phyloP scores from a whole-genome alignment of 2,113 vertebrate species.

The Takifugu bimaculatus region DNA sequence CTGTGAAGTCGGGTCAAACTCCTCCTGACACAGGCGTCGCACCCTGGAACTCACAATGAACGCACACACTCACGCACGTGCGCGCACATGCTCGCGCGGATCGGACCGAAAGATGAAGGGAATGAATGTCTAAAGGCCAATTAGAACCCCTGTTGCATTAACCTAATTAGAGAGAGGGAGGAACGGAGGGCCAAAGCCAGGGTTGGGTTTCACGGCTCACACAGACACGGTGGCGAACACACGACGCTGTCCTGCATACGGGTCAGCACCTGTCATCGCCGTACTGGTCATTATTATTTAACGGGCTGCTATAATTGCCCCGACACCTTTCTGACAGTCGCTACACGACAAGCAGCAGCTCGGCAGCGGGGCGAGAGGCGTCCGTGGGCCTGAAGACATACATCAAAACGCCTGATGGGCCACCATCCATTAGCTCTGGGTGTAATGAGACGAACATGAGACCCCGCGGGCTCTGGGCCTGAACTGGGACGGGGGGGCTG shows the following conservation, averaged over 20 bases:
- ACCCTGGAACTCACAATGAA: constrained; percentile 28
- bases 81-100: constrained; percentile 2
- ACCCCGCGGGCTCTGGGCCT: constrained; percentile 6
- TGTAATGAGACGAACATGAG: constrained; percentile 47
- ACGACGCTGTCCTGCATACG: constrained; percentile 21
- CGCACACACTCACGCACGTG: not conserved
- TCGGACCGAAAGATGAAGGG: constrained; percentile 9
- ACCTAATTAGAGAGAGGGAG: constrained; percentile 65
- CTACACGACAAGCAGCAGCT: constrained; percentile 22
- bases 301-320: constrained; percentile 46
- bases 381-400: constrained; percentile 15
- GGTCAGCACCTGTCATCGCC: constrained; percentile 53
- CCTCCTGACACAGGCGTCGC: constrained; percentile 64
- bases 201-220: constrained; percentile 53
- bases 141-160: constrained; percentile 64
- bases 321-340: constrained; percentile 44
- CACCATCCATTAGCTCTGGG: constrained; percentile 29
- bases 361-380: not conserved
- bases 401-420: constrained; percentile 30
- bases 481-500: constrained; percentile 16
- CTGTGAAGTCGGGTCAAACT: constrained; percentile 56
- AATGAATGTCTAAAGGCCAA: constrained; percentile 23
- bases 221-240: constrained; percentile 2
- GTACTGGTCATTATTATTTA: constrained; percentile 57
- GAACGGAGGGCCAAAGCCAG: constrained; percentile 34